Base-by-base conservation (phyloP, 2,888 invertebrate genomes). In the Pandemis cinnamomeana region DNA sequence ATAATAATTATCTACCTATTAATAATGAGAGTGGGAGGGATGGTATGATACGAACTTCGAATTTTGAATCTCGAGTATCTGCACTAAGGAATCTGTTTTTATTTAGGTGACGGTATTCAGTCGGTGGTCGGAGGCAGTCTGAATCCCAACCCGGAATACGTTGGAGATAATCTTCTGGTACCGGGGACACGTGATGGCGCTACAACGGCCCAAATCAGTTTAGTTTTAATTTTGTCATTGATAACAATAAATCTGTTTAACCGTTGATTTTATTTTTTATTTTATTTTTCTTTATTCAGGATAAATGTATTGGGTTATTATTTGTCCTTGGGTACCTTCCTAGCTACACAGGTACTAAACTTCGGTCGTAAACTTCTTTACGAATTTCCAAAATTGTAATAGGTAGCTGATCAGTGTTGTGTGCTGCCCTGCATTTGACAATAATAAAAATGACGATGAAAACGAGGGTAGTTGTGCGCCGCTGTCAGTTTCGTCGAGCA, bases 151-250 rank as follows among this genome's bases (percentile, higher is more conserved):
- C 90, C 89, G 5, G 76, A 80, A 61, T 87, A 86, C 71, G 86
- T 85, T 72, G 93, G 94, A 46, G 79, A 82, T 20, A 95, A 95
- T 79, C 82, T 93, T 74, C 86, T 95, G 0, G 95, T 95, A 7
- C 92, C 92, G 3, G 95, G 95, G 6, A 93, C 92, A 46, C 88
- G 87, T 20, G 78, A 71, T 46, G 79, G 78, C 13, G 78, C 64
- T 20, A 36, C 60, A 3, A 48, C 46, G 51, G 27, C 46, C 13
- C 55, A 71, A 44, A 73, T 76, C 20, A 76, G 71, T 41, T 0
- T 63, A 42, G 15, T 67, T 15, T 36, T 68, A 61, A 44, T 74
- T 13, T 41, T 44, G 36, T 15, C 44, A 51, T n/a, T 74, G 42
- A 6, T 53, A 44, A 27, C 41, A 51, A 46, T 70, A 53, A 70